Evolutionary conservation across 2,888 invertebrate species (phyloP).

Genomic region (Hydriomena furcata): DNA sequence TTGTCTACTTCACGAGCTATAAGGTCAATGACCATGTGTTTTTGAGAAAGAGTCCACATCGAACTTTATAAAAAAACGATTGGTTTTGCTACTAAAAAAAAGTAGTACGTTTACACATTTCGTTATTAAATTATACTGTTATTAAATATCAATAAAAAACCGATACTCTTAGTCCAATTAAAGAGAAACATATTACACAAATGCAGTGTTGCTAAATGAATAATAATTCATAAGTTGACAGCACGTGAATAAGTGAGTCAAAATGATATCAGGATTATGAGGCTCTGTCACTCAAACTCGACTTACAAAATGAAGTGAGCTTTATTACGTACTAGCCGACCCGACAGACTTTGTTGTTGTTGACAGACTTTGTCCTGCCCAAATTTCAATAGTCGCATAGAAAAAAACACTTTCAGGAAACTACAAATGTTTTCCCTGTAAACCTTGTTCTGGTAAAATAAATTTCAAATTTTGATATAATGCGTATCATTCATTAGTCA

Average conservation of each 20-base stretch:
- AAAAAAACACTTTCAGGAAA: too few species aligned
- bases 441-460: too few species aligned
- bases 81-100: conserved; percentile 1
- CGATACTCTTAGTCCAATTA: conserved; percentile 49
- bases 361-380: too few species aligned
- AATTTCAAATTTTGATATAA: too few species aligned
- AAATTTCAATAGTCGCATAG: too few species aligned
- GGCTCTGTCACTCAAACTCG: background rate
- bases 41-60: conserved; percentile 1
- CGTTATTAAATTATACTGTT: conserved; percentile 30
- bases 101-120: conserved; percentile 25
- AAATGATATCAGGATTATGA: conserved; percentile 53
- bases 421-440: too few species aligned
- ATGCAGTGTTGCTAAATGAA: conserved; percentile 63
- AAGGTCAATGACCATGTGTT: conserved; percentile 10
- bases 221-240: conserved; percentile 77
- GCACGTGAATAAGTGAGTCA: conserved; percentile 73
- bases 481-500: too few species aligned
- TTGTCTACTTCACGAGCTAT: conserved; percentile 3
- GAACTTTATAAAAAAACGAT: background rate
- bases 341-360: too few species aligned
- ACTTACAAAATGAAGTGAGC: background rate
- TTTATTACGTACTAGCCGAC: background rate
- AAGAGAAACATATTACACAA: conserved; percentile 52
- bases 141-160: conserved; percentile 41